Evolutionary conservation across 2,113 vertebrate genomes (phyloP).

Genomic region (Dicrurus megarhynchus): DNA sequence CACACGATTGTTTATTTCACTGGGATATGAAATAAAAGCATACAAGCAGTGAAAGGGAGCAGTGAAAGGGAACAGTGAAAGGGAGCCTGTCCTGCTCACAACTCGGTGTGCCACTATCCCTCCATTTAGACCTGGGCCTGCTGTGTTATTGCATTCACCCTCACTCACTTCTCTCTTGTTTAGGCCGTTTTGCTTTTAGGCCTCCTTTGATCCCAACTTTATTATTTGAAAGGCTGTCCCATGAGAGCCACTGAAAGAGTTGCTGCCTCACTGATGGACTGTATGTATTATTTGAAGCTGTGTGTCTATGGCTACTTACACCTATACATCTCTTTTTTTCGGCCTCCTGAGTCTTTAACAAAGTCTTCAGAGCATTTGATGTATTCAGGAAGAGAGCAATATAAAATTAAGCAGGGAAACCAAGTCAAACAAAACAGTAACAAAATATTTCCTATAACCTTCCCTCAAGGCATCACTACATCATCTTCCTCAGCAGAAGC

Average conservation of each 20-base stretch:
- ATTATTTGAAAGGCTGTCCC: neutral
- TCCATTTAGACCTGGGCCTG: neutral
- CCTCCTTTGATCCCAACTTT: neutral
- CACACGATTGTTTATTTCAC: rapidly evolving
- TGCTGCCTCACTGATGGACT: neutral
- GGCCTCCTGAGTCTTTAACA: neutral
- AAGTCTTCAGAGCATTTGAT: neutral
- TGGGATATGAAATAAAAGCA: neutral
- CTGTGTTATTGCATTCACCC: neutral
- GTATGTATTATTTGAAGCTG: neutral
- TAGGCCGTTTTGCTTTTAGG: neutral
- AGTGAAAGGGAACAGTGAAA: neutral
- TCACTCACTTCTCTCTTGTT: neutral
- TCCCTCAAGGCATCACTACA: neutral
- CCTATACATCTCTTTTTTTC: neutral
- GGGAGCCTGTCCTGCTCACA: neutral
- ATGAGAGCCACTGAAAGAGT: neutral
- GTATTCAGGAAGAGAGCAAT: neutral
- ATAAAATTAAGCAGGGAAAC: neutral
- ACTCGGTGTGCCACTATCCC: neutral
- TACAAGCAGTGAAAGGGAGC: neutral
- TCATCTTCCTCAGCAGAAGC: neutral
- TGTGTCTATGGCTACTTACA: neutral
- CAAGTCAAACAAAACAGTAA: neutral
- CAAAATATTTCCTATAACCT: neutral